phyloP scores from a whole-genome alignment of 2,888 invertebrate genomes.

The Rotaria socialis region DNA sequence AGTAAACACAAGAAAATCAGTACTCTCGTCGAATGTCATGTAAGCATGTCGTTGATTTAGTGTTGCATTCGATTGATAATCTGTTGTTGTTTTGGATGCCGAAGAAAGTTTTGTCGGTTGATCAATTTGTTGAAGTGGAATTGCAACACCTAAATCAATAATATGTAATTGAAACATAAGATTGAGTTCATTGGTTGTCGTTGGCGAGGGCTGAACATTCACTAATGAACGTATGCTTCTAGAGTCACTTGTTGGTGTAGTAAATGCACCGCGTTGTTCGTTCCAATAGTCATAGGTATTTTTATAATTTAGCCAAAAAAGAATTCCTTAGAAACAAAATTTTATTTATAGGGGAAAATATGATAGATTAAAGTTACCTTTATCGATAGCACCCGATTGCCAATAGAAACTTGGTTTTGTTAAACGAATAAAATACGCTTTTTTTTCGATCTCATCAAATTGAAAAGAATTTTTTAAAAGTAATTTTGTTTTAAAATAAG shows the following conservation, averaged over 20 bases:
- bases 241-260: neutral
- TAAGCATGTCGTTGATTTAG: neutral
- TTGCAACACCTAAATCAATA: constrained; percentile 37
- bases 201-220: neutral
- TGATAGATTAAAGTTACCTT: constrained; percentile 62
- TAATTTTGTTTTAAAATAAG: constrained; percentile 90
- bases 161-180: constrained; percentile 44
- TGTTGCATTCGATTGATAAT: neutral
- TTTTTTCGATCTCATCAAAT: constrained; percentile 49
- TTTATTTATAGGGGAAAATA: neutral
- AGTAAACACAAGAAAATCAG: constrained; percentile 80
- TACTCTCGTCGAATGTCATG: constrained; percentile 48
- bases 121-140: neutral
- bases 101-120: neutral
- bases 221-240: neutral
- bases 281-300: constrained; percentile 98
- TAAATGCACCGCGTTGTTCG: constrained; percentile 67
- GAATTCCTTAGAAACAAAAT: constrained; percentile 63
- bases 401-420: constrained; percentile 89
- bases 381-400: constrained; percentile 93
- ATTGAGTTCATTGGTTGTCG: neutral
- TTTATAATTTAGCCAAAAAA: constrained; percentile 98
- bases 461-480: constrained; percentile 63
- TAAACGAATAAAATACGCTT: constrained; percentile 67
- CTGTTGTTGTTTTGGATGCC: neutral